These are phyloP conservation scores for Polyploca ridens DNA, from an alignment of 2,888 invertebrate genomes.

Conservation along the genomic window DNA sequence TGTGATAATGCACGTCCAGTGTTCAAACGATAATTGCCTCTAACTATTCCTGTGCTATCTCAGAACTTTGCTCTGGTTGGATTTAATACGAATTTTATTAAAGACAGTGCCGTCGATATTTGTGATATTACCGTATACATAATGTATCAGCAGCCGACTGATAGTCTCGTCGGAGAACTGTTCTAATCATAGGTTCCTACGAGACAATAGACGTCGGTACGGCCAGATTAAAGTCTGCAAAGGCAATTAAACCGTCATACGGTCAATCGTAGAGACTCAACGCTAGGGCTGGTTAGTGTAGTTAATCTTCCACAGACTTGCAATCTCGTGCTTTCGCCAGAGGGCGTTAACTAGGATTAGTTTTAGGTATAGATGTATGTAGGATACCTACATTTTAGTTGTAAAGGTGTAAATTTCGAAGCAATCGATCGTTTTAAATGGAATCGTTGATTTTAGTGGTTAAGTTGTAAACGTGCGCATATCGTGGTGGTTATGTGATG, in stretches of 20 bases:
- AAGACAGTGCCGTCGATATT: constrained; percentile 69
- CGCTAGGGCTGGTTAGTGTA: constrained; percentile 53
- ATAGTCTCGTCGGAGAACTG: constrained; percentile 38
- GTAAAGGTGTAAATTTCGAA: constrained; percentile 55
- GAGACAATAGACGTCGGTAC: constrained; percentile 53
- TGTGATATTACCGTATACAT: constrained; percentile 69
- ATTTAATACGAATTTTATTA: constrained; percentile 53
- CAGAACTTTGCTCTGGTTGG: constrained; percentile 50
- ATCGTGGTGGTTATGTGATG: constrained; percentile 77
- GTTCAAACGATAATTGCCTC: constrained; percentile 63
- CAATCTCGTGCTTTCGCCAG: constrained; percentile 63
- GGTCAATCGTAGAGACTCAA: constrained; percentile 48
- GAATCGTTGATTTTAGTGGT: constrained; percentile 61
- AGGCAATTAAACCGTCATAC: constrained; percentile 47
- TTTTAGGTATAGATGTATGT: constrained; percentile 44
- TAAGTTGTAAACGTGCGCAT: constrained; percentile 75
- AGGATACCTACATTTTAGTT: constrained; percentile 45
- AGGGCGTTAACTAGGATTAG: constrained; percentile 52
- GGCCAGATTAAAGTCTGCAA: constrained; percentile 54
- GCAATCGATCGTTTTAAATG: constrained; percentile 34
- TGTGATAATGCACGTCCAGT: constrained; percentile 83
- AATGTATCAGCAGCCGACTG: constrained; percentile 49
- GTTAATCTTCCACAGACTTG: constrained; percentile 60
- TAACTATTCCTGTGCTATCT: constrained; percentile 46
- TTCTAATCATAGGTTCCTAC: constrained; percentile 37